These are phyloP conservation scores for Nibea albiflora DNA, from an alignment of 2,113 vertebrate species.

Conservation along the genomic window DNA sequence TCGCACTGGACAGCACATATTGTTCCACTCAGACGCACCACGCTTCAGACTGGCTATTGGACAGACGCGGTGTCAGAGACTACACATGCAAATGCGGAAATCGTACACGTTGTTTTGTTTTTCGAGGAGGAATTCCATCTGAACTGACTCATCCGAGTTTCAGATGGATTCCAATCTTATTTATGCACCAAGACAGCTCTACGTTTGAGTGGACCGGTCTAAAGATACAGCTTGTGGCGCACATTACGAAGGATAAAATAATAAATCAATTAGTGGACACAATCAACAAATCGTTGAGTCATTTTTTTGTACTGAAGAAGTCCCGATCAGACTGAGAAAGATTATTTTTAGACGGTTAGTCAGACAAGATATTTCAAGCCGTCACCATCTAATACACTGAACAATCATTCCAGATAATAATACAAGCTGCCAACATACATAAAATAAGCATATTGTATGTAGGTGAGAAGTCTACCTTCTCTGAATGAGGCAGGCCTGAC, in stretches of 20 bases:
- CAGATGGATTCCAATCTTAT: conserved; percentile 30
- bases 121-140: conserved; percentile 9
- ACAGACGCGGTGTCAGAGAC: conserved; percentile 1
- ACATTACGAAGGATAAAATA: background rate
- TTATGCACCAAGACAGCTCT: background rate
- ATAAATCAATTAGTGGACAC: background rate
- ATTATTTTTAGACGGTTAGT: background rate
- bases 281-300: background rate
- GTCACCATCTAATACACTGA: background rate
- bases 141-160: conserved; percentile 16
- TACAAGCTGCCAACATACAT: too few relatives aligned
- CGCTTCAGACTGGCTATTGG: background rate
- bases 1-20: conserved; percentile 17
- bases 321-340: too few relatives aligned
- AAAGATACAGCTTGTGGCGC: background rate
- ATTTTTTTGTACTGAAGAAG: too few relatives aligned
- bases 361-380: background rate
- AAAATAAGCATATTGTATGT: background rate
- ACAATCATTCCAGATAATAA: too few relatives aligned
- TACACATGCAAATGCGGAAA: conserved; percentile 7
- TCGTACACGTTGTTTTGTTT: background rate
- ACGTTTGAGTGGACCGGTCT: background rate
- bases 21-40: conserved; percentile 31
- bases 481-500: background rate
- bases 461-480: background rate